Evolutionary conservation across 2,113 vertebrate genomes (phyloP).

Genomic region (Gambusia affinis): DNA sequence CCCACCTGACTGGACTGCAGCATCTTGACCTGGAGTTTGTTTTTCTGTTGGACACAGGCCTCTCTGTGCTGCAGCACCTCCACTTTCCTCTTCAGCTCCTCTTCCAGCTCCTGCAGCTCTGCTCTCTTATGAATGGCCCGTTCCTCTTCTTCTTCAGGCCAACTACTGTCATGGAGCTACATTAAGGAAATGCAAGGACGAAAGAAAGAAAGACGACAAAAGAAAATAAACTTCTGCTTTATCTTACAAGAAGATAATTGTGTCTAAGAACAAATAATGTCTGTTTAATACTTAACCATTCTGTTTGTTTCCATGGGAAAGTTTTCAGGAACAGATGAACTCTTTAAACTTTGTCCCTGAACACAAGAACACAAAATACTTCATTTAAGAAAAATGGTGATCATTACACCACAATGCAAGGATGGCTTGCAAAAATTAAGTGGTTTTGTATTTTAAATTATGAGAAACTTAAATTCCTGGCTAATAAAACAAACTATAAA

Average conservation of each 20-base stretch:
- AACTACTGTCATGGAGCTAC: slow-evolving; percentile 78
- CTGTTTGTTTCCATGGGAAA: slow-evolving; percentile 11
- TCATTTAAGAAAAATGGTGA: neutral
- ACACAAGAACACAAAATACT: slow-evolving; percentile 12
- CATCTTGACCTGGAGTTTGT: slow-evolving; percentile 86
- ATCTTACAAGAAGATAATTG: neutral
- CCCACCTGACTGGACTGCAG: slow-evolving; percentile 87
- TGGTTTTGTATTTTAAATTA: neutral
- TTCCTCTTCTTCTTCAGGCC: slow-evolving; percentile 90
- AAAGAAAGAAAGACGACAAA: neutral
- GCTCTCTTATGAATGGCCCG: slow-evolving; percentile 83
- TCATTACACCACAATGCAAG: neutral
- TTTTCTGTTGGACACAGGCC: slow-evolving; percentile 83
- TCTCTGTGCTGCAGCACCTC: slow-evolving; percentile 85
- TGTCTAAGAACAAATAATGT: neutral
- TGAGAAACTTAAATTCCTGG: neutral
- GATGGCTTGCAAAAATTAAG: neutral
- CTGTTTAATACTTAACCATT: slow-evolving; percentile 39
- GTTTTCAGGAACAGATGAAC: slow-evolving; percentile 61
- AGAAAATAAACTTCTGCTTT: neutral
- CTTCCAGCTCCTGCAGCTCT: slow-evolving; percentile 83
- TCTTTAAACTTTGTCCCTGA: slow-evolving; percentile 77
- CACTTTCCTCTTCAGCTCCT: slow-evolving; percentile 87
- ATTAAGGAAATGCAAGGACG: slow-evolving; percentile 47
- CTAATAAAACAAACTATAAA: neutral